These are phyloP conservation scores for Pissodes strobi DNA, from an alignment of 1,140 invertebrate species.

Conservation along the genomic window DNA sequence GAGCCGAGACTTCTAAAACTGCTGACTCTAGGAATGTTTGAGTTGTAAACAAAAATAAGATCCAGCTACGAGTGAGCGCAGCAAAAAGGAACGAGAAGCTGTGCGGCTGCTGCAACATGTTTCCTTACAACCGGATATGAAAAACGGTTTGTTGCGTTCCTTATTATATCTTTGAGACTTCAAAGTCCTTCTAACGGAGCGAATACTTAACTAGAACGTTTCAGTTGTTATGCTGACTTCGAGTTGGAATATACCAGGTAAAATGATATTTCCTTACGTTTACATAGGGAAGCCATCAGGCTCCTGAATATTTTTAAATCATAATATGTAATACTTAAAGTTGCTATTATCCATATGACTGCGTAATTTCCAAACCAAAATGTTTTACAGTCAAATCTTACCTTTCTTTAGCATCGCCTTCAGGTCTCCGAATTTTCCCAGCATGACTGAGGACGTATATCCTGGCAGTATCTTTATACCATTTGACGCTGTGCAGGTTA, in stretches of 20 bases:
- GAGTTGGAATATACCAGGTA: no score
- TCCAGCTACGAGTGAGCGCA: background rate
- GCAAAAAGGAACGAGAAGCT: background rate
- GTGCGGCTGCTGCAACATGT: background rate
- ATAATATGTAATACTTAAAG: no score
- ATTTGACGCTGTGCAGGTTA: constrained; percentile 85
- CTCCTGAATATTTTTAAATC: no score
- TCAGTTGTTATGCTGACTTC: background rate
- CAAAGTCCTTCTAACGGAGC: background rate
- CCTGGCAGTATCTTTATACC: constrained; percentile 79
- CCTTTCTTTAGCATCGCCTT: constrained; percentile 77
- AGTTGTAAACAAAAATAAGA: constrained; percentile 6
- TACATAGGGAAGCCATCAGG: no score
- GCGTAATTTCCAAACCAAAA: no score
- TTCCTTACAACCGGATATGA: constrained; percentile 1
- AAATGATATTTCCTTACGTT: no score
- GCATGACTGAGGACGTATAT: constrained; percentile 84
- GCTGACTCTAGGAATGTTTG: constrained; percentile 1
- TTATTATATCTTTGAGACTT: constrained; percentile 1
- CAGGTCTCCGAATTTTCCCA: constrained; percentile 70
- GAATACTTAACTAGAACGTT: background rate
- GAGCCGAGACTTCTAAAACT: background rate
- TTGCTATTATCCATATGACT: background rate
- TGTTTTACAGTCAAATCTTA: no score
- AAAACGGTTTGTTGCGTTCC: constrained; percentile 1